These are phyloP conservation scores for Gila robusta DNA, from an alignment of 2,797 vertebrate species.

Conservation along the genomic window DNA sequence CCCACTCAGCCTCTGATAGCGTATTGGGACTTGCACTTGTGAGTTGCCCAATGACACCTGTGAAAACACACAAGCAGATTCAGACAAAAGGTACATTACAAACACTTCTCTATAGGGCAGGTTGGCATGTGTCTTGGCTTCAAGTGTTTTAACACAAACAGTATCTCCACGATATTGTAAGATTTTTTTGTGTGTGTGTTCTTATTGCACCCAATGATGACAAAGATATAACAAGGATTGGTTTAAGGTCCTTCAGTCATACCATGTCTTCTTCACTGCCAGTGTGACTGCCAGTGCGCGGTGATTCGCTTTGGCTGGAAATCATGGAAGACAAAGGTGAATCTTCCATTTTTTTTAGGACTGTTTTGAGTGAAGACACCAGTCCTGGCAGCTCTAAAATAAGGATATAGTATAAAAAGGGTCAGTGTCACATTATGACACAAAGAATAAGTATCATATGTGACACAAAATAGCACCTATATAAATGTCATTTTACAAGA, in stretches of 20 bases:
- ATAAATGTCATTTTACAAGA: slow-evolving; percentile 8
- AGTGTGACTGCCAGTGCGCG: not conserved
- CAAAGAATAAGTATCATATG: not conserved
- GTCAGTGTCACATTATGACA: not conserved
- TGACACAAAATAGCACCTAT: not conserved
- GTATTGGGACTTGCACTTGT: slow-evolving; percentile 21
- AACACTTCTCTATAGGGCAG: not conserved
- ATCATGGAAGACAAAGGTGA: not conserved
- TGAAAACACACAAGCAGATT: slow-evolving; percentile 19
- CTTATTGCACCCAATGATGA: not conserved
- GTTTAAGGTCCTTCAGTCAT: not conserved
- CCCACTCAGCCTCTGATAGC: slow-evolving; percentile 11
- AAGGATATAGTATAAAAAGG: not conserved
- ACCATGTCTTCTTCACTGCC: slow-evolving; percentile 4
- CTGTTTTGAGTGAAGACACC: not conserved
- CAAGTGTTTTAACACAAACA: slow-evolving; percentile 1
- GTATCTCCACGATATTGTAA: not conserved
- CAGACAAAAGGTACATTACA: not conserved
- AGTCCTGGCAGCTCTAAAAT: not conserved
- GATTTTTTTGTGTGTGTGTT: not conserved
- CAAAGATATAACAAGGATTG: slow-evolving; percentile 6
- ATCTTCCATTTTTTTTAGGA: not conserved
- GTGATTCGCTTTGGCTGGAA: slow-evolving; percentile 9
- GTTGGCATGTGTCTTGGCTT: too few relatives aligned
- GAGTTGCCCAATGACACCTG: slow-evolving; percentile 17